These are phyloP conservation scores for Cairina moschata DNA, from an alignment of 2,113 vertebrate species.

Conservation along the genomic window DNA sequence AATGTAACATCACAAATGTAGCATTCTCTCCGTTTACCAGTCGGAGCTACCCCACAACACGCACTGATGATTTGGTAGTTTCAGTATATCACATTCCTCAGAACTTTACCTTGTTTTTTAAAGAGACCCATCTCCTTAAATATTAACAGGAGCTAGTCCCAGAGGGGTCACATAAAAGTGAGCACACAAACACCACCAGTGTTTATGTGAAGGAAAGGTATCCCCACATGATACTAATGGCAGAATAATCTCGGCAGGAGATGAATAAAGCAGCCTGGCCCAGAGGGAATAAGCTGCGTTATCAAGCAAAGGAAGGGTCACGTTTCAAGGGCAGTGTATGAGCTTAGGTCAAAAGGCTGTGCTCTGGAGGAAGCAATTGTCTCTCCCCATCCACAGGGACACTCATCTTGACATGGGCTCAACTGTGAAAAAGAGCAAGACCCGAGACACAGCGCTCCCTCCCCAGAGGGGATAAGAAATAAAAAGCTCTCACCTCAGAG, in stretches of 20 bases:
- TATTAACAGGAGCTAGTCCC: background rate
- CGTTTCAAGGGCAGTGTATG: background rate
- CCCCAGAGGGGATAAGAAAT: rapidly evolving
- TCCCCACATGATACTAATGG: background rate
- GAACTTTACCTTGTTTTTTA: background rate
- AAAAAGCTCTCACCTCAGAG: constrained; percentile 84
- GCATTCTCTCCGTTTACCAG: background rate
- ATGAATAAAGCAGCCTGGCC: background rate
- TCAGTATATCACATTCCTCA: background rate
- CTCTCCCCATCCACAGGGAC: background rate
- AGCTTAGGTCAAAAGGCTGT: background rate
- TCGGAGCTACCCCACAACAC: background rate
- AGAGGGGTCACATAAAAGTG: background rate
- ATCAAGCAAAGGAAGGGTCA: background rate
- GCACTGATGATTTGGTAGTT: background rate
- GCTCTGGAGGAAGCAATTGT: rapidly evolving
- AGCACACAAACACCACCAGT: background rate
- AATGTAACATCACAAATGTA: background rate
- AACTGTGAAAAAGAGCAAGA: background rate
- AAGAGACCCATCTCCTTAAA: background rate
- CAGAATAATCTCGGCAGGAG: background rate
- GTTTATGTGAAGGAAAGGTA: background rate
- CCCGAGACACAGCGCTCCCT: background rate
- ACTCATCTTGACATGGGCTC: rapidly evolving
- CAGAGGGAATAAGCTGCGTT: background rate